Evolutionary conservation across 1,140 invertebrate species (phyloP).

Genomic region (Ridgeia piscesae): DNA sequence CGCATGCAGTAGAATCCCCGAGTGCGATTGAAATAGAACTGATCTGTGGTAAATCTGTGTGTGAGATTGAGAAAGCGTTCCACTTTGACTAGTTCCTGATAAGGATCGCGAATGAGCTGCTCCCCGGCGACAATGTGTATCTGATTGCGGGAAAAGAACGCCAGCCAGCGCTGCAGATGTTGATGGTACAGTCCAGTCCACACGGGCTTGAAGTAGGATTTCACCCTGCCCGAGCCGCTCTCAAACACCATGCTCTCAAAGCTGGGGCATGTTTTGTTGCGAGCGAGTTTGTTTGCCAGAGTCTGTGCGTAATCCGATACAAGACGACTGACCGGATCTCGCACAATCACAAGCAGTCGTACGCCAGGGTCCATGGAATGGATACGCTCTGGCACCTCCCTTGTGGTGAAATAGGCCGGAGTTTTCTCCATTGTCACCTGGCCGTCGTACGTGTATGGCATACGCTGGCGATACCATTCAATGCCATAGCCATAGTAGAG

Average conservation of each 20-base stretch:
- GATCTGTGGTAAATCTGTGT: constrained; percentile 41
- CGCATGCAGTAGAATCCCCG: constrained; percentile 60
- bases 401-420: constrained; percentile 58
- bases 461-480: constrained; percentile 57
- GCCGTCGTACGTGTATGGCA: constrained; percentile 47
- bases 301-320: constrained; percentile 90
- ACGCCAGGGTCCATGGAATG: constrained; percentile 12
- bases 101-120: constrained; percentile 46
- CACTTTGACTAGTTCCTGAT: constrained; percentile 45
- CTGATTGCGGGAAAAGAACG: constrained; percentile 44
- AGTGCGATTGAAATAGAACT: constrained; percentile 55
- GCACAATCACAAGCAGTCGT: constrained; percentile 81
- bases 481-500: constrained; percentile 53
- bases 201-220: constrained; percentile 46
- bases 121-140: constrained; percentile 55
- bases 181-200: constrained; percentile 53
- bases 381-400: constrained; percentile 18
- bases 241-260: constrained; percentile 51
- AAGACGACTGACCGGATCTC: constrained; percentile 86
- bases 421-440: constrained; percentile 62
- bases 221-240: constrained; percentile 41
- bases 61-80: constrained; percentile 50
- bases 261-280: constrained; percentile 23
- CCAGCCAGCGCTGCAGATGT: constrained; percentile 48
- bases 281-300: constrained; percentile 36